These are phyloP conservation scores for Ianthella basta DNA, from an alignment of 37 sponge, comb jelly and placozoan genomes.

Conservation along the genomic window DNA sequence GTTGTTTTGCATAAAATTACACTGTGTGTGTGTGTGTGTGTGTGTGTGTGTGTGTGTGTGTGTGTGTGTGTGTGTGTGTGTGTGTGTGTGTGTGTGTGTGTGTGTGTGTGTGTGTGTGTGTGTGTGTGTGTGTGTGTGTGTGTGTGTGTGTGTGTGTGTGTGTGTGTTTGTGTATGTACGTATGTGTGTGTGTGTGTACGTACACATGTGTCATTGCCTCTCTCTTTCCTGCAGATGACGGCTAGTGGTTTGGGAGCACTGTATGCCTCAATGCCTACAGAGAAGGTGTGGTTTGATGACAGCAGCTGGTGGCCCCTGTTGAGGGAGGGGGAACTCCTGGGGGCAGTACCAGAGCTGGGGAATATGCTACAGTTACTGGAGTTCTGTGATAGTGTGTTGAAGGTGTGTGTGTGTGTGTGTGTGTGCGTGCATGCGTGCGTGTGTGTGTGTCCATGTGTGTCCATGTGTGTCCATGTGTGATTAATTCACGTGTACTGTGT, in stretches of 20 bases:
- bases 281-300: slow-evolving; percentile 35
- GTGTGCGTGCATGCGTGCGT: too few species aligned
- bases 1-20: too few species aligned
- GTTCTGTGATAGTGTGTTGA: slow-evolving; percentile 81
- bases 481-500: not conserved
- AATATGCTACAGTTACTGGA: slow-evolving; percentile 55
- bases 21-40: too few species aligned
- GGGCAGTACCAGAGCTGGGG: slow-evolving; percentile 56
- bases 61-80: slow-evolving; percentile 37
- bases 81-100: not conserved
- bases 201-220: not conserved
- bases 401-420: slow-evolving; percentile 55
- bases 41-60: not conserved
- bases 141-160: slow-evolving; percentile 17
- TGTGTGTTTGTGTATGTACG: slow-evolving; percentile 8
- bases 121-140: slow-evolving; percentile 8
- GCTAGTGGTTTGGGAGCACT: slow-evolving; percentile 75
- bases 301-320: slow-evolving; percentile 50
- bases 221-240: slow-evolving; percentile 47
- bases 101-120: not conserved
- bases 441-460: not conserved
- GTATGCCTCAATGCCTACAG: slow-evolving; percentile 78
- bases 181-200: not conserved
- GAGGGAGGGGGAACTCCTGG: slow-evolving; percentile 22
- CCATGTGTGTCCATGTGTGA: not conserved